Base-by-base conservation (phyloP, 2,113 vertebrate genomes). In the Pseudolaguvia tuberculata region DNA sequence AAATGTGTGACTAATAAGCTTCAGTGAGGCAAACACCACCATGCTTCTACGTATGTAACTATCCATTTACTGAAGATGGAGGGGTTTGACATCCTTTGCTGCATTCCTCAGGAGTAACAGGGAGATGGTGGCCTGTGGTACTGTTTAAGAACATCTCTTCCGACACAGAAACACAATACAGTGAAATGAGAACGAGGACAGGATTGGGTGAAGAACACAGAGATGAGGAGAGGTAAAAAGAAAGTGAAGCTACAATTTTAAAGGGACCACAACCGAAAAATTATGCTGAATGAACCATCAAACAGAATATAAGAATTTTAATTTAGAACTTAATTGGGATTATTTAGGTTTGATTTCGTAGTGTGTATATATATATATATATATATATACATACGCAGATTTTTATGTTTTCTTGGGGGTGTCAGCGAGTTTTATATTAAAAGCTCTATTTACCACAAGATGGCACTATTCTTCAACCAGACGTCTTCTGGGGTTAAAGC, bases 11-110 rank as follows among this genome's bases (percentile, higher is more conserved):
- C 52, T 42, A 79, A 78, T 59, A 67, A 70, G 72, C 65, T 39
- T 72, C 47, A 50, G 18, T 73, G 56, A 72, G 73, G 56, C 72
- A 82, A 58, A 70, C 69, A 78, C 78, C 56, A 61, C 69, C 48
- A 66, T 56, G 52, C 51, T 63, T 63, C 75, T 78, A 82, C 75
- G 48, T 59, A 61, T 25, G 45, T 14, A 59, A 56, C 77, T 69
- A 50, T 79, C 75, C 14, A 78, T 74, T 72, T 12, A 63, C 52
- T 11, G 42, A 61, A 76, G 51, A 71, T n/a, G 50, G 31, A 55
- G 69, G 15, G 42, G 47, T 58, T 62, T 35, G 5, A 29, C 50
- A 31, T 56, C 39, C 18, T 47, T 7, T 42, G 48, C 58, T 74
- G 15, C 62, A 25, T 72, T 47, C 29, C 48, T 56, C 23, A 17